These are phyloP conservation scores for Catajapyx aquilonaris DNA, from an alignment of 1,140 invertebrate genomes.

Conservation along the genomic window DNA sequence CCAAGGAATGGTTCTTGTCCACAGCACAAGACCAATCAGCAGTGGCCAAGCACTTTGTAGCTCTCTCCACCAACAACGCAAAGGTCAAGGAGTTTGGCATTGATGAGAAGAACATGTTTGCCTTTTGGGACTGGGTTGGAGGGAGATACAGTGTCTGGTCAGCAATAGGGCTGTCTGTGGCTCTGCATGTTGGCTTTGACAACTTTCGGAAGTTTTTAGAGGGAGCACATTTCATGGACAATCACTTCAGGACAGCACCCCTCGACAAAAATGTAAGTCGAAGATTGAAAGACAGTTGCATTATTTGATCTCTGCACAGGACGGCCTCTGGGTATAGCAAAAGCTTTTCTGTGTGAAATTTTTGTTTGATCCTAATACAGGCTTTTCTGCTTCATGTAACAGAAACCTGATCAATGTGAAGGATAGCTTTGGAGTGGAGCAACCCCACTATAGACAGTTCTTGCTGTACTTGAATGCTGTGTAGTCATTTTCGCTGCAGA, in stretches of 20 bases:
- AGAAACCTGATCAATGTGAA: too few species aligned
- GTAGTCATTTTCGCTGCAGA: too few species aligned
- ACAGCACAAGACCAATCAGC: slow-evolving; percentile 56
- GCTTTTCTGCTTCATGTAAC: too few species aligned
- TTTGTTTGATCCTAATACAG: too few species aligned
- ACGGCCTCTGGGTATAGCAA: too few species aligned
- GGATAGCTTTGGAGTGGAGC: too few species aligned
- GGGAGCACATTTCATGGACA: slow-evolving; percentile 84
- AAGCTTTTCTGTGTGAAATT: too few species aligned
- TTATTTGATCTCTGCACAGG: too few species aligned
- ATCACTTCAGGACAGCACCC: slow-evolving; percentile 74
- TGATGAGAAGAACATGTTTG: slow-evolving; percentile 94
- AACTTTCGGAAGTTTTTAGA: slow-evolving; percentile 84
- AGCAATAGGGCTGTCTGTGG: slow-evolving; percentile 92
- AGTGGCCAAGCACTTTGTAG: slow-evolving; percentile 92
- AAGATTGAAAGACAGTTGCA: too few species aligned
- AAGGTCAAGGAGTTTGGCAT: slow-evolving; percentile 96
- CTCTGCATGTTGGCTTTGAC: slow-evolving; percentile 78
- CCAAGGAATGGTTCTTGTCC: slow-evolving; percentile 84
- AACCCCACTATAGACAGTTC: too few species aligned
- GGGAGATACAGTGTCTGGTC: slow-evolving; percentile 97
- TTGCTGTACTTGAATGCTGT: too few species aligned
- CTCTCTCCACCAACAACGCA: slow-evolving; percentile 79
- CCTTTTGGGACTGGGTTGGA: slow-evolving; percentile 99
- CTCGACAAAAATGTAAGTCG: slow-evolving; percentile 78